Evolutionary conservation across 2,113 vertebrate species (phyloP), one percentile per base, ranked within the genome.

Genomic region (Charadrius vociferus): DNA sequence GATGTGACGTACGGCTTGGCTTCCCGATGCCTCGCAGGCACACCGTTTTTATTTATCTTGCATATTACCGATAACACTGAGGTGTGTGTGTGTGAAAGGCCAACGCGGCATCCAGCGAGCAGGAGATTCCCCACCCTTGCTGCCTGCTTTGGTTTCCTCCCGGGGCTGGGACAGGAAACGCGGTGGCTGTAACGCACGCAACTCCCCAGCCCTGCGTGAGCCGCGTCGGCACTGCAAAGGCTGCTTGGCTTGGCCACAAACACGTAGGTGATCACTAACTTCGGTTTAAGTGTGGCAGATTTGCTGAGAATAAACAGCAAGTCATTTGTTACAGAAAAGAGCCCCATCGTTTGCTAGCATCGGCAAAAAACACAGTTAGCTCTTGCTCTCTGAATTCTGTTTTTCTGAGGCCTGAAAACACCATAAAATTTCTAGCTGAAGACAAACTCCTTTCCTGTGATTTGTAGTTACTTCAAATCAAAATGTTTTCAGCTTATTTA

Each of bases 41-140:
- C 37, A 30, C 5, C 0, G 0, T 36, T 94, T 79, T 79, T 79
- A 65, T 90, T 94, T 91, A 12, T 75, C 87, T 72, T 79, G 70
- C 66, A 30, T 39, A 5, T n/a, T 36, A 15, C 55, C 65, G 93
- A 61, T 93, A 90, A 68, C 81, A 79, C 56, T 5, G 81, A 95
- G 84, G 68, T 65, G 84, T 49, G 93, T 49, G 93, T 72, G 78
- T 79, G 18, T 47, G 70, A 49, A 56, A 81, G 47, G 83, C 68
- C 1, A 1, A 41, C 29, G 4, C 0, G 0, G 91, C 63, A 78
- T 11, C 30, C 67, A 86, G 80, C 0, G 0, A 65, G 81, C 14
- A 27, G 81, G 84, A 96, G 92, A 94, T 66, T 89, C 81, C 55
- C 90, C 96, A 80, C 90, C 93, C 92, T 72, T 26, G 72, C n/a